Evolutionary conservation across 2,888 invertebrate genomes (phyloP).

Genomic region (Rhagonycha lutea): DNA sequence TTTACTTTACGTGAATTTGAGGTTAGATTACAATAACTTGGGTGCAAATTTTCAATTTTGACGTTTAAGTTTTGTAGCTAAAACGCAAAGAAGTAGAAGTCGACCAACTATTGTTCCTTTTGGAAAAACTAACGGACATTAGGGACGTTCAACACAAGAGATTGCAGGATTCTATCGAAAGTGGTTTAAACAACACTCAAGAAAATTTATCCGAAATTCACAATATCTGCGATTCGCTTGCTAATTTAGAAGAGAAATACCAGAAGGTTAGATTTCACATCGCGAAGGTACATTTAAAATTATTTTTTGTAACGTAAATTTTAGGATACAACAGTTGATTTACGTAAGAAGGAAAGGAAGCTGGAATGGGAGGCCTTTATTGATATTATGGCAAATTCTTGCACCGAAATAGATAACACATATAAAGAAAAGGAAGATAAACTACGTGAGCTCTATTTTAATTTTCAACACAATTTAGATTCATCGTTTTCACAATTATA

Average conservation of each 20-base stretch:
- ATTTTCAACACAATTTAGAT: slow-evolving; percentile 60
- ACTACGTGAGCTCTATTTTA: slow-evolving; percentile 72
- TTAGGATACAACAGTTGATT: slow-evolving; percentile 57
- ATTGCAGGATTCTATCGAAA: slow-evolving; percentile 65
- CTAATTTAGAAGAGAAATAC: slow-evolving; percentile 62
- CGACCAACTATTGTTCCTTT: slow-evolving; percentile 74
- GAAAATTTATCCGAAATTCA: slow-evolving; percentile 70
- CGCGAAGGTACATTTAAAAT: neutral
- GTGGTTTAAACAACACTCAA: slow-evolving; percentile 64
- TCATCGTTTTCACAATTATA: neutral
- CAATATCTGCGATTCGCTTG: slow-evolving; percentile 64
- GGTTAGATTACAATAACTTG: slow-evolving; percentile 56
- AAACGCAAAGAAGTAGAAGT: slow-evolving; percentile 80
- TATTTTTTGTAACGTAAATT: slow-evolving; percentile 32
- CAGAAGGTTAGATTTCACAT: slow-evolving; percentile 56
- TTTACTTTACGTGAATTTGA: slow-evolving; percentile 85
- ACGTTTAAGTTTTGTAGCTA: slow-evolving; percentile 59
- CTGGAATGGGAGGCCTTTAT: slow-evolving; percentile 75
- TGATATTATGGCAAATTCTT: slow-evolving; percentile 77
- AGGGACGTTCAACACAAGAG: slow-evolving; percentile 74
- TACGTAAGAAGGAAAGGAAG: slow-evolving; percentile 59
- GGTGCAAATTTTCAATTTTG: slow-evolving; percentile 1
- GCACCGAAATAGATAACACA: slow-evolving; percentile 74
- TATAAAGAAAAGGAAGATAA: slow-evolving; percentile 81
- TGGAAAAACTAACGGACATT: slow-evolving; percentile 78